These are phyloP conservation scores for Theodoxus fluviatilis DNA, from an alignment of 2,888 invertebrate genomes.

Conservation along the genomic window DNA sequence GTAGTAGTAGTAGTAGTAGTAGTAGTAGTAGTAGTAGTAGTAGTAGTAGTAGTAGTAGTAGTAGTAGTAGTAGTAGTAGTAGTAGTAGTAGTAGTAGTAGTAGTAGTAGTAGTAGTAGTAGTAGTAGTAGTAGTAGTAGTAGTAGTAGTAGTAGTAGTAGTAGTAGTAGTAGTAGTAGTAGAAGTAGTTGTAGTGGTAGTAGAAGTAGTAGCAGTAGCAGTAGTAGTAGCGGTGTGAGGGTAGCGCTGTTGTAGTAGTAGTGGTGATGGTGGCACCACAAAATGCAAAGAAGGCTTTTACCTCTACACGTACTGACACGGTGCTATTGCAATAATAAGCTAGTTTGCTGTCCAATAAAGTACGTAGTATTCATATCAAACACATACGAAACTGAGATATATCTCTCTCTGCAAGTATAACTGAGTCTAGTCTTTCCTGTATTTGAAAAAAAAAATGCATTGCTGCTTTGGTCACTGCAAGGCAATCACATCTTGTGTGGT, in stretches of 20 bases:
- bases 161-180: slow-evolving; percentile 21
- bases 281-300: no score
- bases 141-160: slow-evolving; percentile 11
- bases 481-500: background rate
- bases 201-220: no score
- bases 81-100: slow-evolving; percentile 18
- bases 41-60: slow-evolving; percentile 23
- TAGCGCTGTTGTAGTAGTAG: background rate
- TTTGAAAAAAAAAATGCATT: no score
- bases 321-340: no score
- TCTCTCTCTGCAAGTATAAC: no score
- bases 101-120: slow-evolving; percentile 5
- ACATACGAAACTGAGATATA: no score
- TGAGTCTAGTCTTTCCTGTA: no score
- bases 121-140: slow-evolving; percentile 16
- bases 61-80: slow-evolving; percentile 25
- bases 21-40: slow-evolving; percentile 23
- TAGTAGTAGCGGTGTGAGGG: background rate
- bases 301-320: no score
- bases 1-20: slow-evolving; percentile 22
- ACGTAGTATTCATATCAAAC: no score
- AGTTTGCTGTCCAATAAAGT: no score
- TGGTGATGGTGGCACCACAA: background rate
- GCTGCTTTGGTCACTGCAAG: background rate
- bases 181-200: slow-evolving; percentile 6